Evolutionary conservation across 2,888 invertebrate genomes (phyloP).

Genomic region (Nyleta sp.): DNA sequence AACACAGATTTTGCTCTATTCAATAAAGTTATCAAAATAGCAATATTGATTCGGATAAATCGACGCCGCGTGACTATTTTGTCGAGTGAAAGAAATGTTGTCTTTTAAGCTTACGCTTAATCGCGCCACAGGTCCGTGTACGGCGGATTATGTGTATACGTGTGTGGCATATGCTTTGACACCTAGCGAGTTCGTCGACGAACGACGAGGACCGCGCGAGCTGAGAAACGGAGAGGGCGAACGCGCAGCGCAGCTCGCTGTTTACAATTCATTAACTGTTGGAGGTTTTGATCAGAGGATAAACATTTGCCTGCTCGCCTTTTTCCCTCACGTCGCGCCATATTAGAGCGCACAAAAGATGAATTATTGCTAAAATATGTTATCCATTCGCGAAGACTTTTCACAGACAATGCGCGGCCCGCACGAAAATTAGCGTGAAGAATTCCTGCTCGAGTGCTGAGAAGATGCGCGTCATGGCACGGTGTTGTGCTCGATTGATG

Average conservation of each 20-base stretch:
- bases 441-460: background rate
- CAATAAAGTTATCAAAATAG: conserved; percentile 41
- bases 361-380: conserved; percentile 65
- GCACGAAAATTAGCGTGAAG: conserved; percentile 9
- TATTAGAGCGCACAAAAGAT: conserved; percentile 37
- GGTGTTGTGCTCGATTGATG: conserved; percentile 1
- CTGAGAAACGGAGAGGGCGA: conserved; percentile 22
- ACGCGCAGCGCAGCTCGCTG: conserved; percentile 57
- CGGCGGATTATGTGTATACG: conserved; percentile 33
- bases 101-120: conserved; percentile 51
- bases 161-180: conserved; percentile 47
- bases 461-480: conserved; percentile 5
- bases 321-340: conserved; percentile 36
- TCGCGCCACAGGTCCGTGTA: conserved; percentile 27
- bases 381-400: conserved; percentile 25
- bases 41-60: conserved; percentile 48
- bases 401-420: background rate
- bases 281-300: conserved; percentile 73
- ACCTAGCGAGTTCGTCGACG: conserved; percentile 29
- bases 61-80: conserved; percentile 23
- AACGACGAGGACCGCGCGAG: conserved; percentile 17
- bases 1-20: conserved; percentile 18
- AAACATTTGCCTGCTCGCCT: conserved; percentile 72
- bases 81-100: conserved; percentile 43
- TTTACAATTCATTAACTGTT: conserved; percentile 77